A percentile compares a stretch with the other conserved stretches of the same genome.
These are phyloP conservation scores for Agapornis canus DNA, from an alignment of 2,797 vertebrate genomes.

Conservation along the genomic window DNA sequence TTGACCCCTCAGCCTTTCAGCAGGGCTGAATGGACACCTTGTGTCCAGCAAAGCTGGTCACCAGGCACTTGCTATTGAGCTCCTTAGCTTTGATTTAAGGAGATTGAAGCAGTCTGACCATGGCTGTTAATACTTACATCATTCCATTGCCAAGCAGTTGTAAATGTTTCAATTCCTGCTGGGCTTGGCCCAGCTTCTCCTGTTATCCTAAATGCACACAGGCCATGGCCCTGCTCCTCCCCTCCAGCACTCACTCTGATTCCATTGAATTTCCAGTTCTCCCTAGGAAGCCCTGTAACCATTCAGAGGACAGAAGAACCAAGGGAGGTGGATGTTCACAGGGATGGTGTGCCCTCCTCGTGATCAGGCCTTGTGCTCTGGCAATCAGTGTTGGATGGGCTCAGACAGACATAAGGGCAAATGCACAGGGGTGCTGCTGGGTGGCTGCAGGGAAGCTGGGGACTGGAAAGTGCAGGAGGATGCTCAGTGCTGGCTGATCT, in stretches of 20 bases:
- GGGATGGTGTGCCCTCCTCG: neutral
- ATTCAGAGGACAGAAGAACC: neutral
- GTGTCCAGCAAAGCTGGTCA: neutral
- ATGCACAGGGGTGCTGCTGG: neutral
- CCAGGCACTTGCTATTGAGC: neutral
- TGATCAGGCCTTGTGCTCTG: neutral
- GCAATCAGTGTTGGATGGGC: neutral
- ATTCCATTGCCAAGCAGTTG: neutral
- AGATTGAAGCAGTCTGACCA: neutral
- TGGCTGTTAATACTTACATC: neutral
- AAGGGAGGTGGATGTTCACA: neutral
- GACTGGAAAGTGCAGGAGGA: neutral
- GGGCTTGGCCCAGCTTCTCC: neutral
- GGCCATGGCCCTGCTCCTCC: neutral
- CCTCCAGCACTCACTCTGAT: neutral
- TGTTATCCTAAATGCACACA: neutral
- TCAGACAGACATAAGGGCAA: neutral
- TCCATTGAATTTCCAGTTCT: neutral
- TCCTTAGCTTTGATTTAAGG: neutral
- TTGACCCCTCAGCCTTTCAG: neutral
- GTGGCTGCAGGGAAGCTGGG: neutral
- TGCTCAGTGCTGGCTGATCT: neutral
- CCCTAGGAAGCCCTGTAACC: neutral
- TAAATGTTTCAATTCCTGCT: conserved; percentile 16
- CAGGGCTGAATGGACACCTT: neutral